phyloP scores from a whole-genome alignment of 2,888 invertebrate genomes.

The Nomada ruficornis region DNA sequence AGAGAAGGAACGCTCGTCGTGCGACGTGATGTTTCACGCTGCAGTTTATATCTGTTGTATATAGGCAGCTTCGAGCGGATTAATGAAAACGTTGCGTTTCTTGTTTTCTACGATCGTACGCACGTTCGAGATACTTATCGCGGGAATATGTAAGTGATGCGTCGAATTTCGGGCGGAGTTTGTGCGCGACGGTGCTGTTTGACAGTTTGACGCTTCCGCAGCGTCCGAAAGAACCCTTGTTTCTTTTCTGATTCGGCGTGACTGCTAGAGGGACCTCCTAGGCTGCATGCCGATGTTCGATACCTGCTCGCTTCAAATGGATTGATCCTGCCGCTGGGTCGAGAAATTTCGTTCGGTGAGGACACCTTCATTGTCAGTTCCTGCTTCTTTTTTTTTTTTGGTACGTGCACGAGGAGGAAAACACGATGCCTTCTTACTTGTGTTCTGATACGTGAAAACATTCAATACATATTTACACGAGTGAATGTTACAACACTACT shows the following conservation, averaged over 20 bases:
- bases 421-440: not conserved
- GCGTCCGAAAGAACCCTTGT: constrained; percentile 8
- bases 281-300: not conserved
- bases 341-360: constrained; percentile 47
- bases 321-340: constrained; percentile 11
- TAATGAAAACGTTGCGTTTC: constrained; percentile 7
- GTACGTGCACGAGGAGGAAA: not conserved
- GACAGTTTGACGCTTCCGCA: constrained; percentile 43
- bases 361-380: too few relatives aligned
- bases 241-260: not conserved
- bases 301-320: constrained; percentile 7
- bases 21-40: constrained; percentile 43
- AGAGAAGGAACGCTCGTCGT: constrained; percentile 50
- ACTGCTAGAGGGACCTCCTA: constrained; percentile 1
- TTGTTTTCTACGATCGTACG: not conserved
- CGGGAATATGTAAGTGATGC: constrained; percentile 35
- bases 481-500: too few relatives aligned
- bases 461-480: not conserved
- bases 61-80: constrained; percentile 54
- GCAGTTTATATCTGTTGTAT: constrained; percentile 59
- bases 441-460: not conserved
- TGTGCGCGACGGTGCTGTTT: constrained; percentile 44
- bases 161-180: constrained; percentile 4
- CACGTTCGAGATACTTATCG: not conserved
- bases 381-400: constrained; percentile 7